Percentiles rank a stretch among this genome's conserved stretches.
These are phyloP conservation scores for Ooceraea biroi DNA, from an alignment of 1,140 invertebrate genomes.

Conservation along the genomic window DNA sequence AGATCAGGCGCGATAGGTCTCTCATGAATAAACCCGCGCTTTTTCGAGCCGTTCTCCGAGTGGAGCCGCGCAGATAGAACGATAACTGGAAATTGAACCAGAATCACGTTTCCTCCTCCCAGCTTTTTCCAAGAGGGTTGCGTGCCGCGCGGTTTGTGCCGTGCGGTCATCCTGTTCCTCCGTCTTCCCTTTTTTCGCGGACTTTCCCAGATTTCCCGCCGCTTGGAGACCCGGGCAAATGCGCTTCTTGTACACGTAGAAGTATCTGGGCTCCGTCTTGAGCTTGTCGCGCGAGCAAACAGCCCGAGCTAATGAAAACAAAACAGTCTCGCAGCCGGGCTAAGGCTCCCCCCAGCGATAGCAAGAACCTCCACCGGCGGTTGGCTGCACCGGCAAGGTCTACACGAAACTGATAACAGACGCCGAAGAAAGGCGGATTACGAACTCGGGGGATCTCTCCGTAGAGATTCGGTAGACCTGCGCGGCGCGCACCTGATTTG, in stretches of 20 bases:
- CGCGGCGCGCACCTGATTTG: constrained; percentile 42
- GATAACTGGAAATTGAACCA: constrained; percentile 60
- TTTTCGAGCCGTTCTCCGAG: constrained; percentile 71
- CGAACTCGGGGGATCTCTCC: constrained; percentile 32
- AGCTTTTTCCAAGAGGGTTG: constrained; percentile 12
- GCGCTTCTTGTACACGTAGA: constrained; percentile 37
- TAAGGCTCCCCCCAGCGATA: constrained; percentile 29
- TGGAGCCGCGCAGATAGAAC: constrained; percentile 34
- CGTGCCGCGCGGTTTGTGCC: constrained; percentile 2
- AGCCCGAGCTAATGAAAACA: constrained; percentile 74
- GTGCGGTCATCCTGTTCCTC: neutral
- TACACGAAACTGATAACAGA: constrained; percentile 56
- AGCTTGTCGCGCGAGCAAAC: constrained; percentile 73
- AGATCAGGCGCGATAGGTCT: constrained; percentile 57
- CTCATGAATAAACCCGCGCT: constrained; percentile 76
- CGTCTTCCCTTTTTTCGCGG: constrained; percentile 23
- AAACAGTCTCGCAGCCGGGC: constrained; percentile 64
- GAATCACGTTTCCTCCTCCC: constrained; percentile 18
- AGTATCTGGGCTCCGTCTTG: constrained; percentile 66
- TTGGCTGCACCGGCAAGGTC: constrained; percentile 30
- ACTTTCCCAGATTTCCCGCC: neutral
- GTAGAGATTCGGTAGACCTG: constrained; percentile 35
- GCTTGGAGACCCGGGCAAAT: constrained; percentile 46
- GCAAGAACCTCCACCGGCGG: constrained; percentile 32
- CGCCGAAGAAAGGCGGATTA: constrained; percentile 57